Conservation (phyloP, 1,140 invertebrate species). For the Nixonia krombeini region DNA sequence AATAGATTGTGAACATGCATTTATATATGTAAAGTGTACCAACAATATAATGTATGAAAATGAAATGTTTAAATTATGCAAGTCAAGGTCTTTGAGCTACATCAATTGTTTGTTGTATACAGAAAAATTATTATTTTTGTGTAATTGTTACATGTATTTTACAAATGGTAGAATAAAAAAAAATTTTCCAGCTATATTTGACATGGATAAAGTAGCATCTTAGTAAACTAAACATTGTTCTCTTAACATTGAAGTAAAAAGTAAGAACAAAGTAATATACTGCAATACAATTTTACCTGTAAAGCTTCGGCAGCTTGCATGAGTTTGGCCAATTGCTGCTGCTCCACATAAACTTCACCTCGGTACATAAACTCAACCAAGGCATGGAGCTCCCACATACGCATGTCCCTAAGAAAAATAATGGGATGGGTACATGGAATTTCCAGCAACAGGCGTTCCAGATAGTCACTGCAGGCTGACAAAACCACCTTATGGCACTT, state of each 20-base stretch:
- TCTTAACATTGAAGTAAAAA: neutral
- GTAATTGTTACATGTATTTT: no score
- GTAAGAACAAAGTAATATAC: neutral
- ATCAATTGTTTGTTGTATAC: no score
- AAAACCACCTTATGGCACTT: slow-evolving; percentile 90
- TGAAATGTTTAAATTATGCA: no score
- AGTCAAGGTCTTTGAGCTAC: no score
- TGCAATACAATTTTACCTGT: slow-evolving; percentile 72
- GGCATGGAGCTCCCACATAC: slow-evolving; percentile 82
- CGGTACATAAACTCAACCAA: slow-evolving; percentile 91
- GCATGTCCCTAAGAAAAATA: slow-evolving; percentile 86
- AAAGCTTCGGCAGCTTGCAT: slow-evolving; percentile 86
- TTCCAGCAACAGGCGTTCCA: slow-evolving; percentile 84
- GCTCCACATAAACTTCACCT: slow-evolving; percentile 87
- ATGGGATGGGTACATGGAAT: slow-evolving; percentile 91
- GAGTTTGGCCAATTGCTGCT: slow-evolving; percentile 83
- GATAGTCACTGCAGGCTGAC: slow-evolving; percentile 88
- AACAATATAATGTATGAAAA: no score
- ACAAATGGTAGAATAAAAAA: no score
- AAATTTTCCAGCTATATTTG: no score
- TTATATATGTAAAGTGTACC: no score
- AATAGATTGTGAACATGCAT: no score
- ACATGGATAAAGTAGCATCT: no score
- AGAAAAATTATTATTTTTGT: no score
- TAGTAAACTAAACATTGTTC: neutral